Evolutionary conservation across 2,113 vertebrate species (phyloP), one percentile per base, ranked within the genome.

Genomic region (Columbina picui): DNA sequence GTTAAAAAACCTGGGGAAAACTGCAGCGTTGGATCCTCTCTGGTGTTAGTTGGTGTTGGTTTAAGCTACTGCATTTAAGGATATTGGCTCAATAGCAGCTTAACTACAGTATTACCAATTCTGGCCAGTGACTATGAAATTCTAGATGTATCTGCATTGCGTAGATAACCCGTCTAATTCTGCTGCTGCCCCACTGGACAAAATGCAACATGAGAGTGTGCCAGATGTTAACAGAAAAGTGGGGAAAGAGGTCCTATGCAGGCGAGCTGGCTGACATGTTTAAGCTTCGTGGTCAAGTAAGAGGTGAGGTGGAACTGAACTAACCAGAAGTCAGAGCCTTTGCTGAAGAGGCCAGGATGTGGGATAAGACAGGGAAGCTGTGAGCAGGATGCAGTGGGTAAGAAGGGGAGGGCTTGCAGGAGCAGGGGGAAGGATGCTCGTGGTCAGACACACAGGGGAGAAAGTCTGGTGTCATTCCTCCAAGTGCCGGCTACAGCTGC

Each of bases 331-430:
- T 55, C 1, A 0, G 29, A 60, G 53, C 16, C 20, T 77, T 39
- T 70, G 25, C 34, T 0, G 3, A 65, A 18, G 5, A 41, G 53
- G 22, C 6, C 1, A 0, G 7, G 43, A 45, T 9, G 39, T 17
- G 13, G 32, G 19, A 2, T 43, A 64, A 49, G 61, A 25, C 14
- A 26, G 59, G 36, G 63, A 77, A 67, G 26, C 23, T 5, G 34
- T n/a, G 60, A 55, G 56, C 26, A 52, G 64, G 39, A 34, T 11
- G 47, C 0, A 0, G 2, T 12, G 52, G 3, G 29, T 3, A 0
- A 36, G 67, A n/a, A 45, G 38, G 6, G 7, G 17, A 21, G 4
- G 7, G 11, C 8, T 70, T 53, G 55, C 22, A 49, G 1, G 2
- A 45, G 47, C 41, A 36, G n/a, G 53, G 36, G 41, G 64, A 77